Percentiles rank a stretch among this genome's conserved stretches.
Conservation (phyloP, 30 jellyfish, hydroid and myxozoan species). For the Nemopilema nomurai region DNA sequence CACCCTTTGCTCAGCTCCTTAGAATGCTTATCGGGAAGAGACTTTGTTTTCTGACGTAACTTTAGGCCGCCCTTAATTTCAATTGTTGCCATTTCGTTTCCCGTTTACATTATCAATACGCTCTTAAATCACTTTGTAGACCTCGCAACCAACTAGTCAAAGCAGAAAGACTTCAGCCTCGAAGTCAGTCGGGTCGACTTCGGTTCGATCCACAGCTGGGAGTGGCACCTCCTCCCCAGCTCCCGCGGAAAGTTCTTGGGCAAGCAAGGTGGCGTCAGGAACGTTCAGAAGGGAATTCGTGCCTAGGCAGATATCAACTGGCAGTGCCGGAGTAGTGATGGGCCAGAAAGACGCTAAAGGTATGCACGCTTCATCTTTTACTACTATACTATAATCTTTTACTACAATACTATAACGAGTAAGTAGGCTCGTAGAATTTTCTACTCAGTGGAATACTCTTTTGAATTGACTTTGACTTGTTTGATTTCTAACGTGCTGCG, state of each 20-base stretch:
- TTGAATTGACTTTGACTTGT: no score
- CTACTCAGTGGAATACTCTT: no score
- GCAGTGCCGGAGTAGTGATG: constrained; percentile 66
- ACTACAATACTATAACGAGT: not conserved
- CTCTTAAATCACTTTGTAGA: no score
- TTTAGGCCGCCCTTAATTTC: no score
- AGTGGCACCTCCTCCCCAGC: constrained; percentile 21
- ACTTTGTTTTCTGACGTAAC: no score
- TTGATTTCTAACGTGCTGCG: no score
- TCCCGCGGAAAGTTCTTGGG: constrained; percentile 51
- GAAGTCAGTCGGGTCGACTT: constrained; percentile 17
- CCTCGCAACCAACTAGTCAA: constrained; percentile 6
- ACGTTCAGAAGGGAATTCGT: constrained; percentile 59
- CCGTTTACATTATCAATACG: no score
- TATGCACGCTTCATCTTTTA: not conserved
- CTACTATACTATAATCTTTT: not conserved
- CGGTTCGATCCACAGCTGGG: constrained; percentile 38
- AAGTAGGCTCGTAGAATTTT: no score
- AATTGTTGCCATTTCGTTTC: no score
- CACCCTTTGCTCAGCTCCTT: no score
- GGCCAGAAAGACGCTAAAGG: constrained; percentile 56
- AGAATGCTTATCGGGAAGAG: no score
- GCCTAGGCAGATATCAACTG: constrained; percentile 69
- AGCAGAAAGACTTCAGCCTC: constrained; percentile 20
- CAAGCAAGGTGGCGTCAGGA: constrained; percentile 74